phyloP scores from a whole-genome alignment of 2,113 vertebrate genomes.

The Corythornis cristatus region DNA sequence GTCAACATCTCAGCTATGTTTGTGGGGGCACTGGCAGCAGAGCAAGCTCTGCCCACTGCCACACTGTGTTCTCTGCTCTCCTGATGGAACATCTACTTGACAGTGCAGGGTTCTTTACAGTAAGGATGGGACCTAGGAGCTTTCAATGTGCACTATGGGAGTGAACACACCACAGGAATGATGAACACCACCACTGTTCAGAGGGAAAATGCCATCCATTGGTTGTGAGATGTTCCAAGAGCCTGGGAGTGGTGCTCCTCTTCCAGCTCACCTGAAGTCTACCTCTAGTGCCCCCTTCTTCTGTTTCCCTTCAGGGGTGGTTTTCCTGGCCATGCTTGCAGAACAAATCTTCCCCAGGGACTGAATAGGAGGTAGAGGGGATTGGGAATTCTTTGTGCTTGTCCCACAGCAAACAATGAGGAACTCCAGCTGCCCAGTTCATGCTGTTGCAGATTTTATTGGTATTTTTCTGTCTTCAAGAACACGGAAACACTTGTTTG shows the following conservation, averaged over 20 bases:
- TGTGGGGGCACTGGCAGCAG: background rate
- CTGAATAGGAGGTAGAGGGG: background rate
- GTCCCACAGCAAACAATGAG: background rate
- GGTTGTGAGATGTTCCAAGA: background rate
- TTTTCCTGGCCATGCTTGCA: background rate
- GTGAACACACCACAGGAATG: background rate
- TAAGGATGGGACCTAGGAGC: background rate
- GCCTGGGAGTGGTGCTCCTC: background rate
- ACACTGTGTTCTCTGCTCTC: background rate
- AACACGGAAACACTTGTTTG: background rate
- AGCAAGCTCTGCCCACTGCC: background rate
- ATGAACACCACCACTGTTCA: background rate
- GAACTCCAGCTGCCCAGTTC: slow-evolving; percentile 32
- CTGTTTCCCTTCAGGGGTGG: background rate
- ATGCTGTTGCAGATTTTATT: slow-evolving; percentile 37
- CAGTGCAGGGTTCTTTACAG: background rate
- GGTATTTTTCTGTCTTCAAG: background rate
- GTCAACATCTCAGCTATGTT: background rate
- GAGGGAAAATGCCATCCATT: background rate
- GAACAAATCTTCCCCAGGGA: background rate
- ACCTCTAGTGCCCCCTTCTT: background rate
- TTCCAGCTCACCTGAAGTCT: background rate
- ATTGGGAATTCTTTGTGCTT: background rate
- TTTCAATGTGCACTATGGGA: background rate
- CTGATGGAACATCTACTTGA: background rate